A percentile compares a stretch with the other conserved stretches of the same genome.
Evolutionary conservation across 92 coral and sea anemone genomes (phyloP).

Genomic region (Metridium senile): DNA sequence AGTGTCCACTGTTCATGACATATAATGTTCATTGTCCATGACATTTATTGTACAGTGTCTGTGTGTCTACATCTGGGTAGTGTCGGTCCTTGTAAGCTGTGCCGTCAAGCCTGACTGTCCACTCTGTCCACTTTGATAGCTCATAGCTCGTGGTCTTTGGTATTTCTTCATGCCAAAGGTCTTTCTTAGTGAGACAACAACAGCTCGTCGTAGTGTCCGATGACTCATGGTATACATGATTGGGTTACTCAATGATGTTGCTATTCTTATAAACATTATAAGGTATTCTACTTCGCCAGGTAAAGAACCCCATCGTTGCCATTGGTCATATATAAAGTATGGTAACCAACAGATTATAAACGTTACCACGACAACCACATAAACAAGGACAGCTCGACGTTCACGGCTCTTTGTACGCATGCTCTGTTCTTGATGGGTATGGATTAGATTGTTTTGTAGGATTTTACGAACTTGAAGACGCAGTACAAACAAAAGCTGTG

Average conservation of each 20-base stretch:
- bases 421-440: conserved; percentile 26
- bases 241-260: conserved; percentile 39
- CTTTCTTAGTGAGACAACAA: conserved; percentile 21
- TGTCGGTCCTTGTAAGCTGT: conserved; percentile 30
- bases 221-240: conserved; percentile 43
- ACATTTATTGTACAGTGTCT: too few relatives aligned
- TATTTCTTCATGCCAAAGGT: conserved; percentile 14
- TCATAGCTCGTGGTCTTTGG: conserved; percentile 3
- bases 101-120: conserved; percentile 25
- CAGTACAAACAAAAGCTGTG: conserved; percentile 24
- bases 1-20: too few relatives aligned
- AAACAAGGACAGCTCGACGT: conserved; percentile 40
- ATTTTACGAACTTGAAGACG: conserved; percentile 38
- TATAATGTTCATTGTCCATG: too few relatives aligned
- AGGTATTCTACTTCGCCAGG: conserved; percentile 31
- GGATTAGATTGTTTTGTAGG: conserved; percentile 37
- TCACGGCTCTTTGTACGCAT: conserved; percentile 41
- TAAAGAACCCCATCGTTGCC: conserved; percentile 38
- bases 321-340: conserved; percentile 36
- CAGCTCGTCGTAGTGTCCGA: conserved; percentile 39
- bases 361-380: conserved; percentile 41
- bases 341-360: conserved; percentile 44
- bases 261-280: conserved; percentile 29
- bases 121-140: conserved; percentile 13
- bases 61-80: conserved; percentile 24